Evolutionary conservation across 2,888 invertebrate genomes (phyloP).

Genomic region (Limnephilus rhombicus): DNA sequence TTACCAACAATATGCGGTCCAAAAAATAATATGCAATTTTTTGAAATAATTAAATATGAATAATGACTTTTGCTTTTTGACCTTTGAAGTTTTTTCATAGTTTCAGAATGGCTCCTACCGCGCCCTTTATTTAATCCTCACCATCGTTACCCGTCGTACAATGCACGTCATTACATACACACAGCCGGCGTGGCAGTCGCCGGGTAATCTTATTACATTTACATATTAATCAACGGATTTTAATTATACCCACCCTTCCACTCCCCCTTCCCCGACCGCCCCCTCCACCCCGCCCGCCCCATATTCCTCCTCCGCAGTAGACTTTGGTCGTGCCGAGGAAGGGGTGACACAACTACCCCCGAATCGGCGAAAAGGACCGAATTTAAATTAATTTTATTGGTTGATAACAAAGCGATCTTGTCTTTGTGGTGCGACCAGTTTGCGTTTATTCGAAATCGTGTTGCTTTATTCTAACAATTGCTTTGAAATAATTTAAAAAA

Average conservation of each 20-base stretch:
- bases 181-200: conserved; percentile 67
- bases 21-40: background rate
- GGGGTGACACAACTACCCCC: conserved; percentile 25
- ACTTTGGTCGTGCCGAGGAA: conserved; percentile 26
- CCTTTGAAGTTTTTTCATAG: background rate
- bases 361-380: conserved; percentile 49
- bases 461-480: background rate
- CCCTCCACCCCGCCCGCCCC: background rate
- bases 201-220: conserved; percentile 97
- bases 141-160: conserved; percentile 53
- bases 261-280: conserved; percentile 67
- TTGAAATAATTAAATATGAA: background rate
- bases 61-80: background rate
- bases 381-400: conserved; percentile 59
- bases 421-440: background rate
- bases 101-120: conserved; percentile 30
- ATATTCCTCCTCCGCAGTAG: conserved; percentile 23
- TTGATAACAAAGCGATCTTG: conserved; percentile 30
- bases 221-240: conserved; percentile 99
- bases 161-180: conserved; percentile 66
- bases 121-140: conserved; percentile 8
- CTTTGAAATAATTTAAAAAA: background rate
- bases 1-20: too few species aligned
- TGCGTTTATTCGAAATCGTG: background rate
- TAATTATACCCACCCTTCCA: conserved; percentile 90